These are phyloP conservation scores for Zaprionus capensis DNA, from an alignment of 1,140 invertebrate genomes.

Conservation along the genomic window DNA sequence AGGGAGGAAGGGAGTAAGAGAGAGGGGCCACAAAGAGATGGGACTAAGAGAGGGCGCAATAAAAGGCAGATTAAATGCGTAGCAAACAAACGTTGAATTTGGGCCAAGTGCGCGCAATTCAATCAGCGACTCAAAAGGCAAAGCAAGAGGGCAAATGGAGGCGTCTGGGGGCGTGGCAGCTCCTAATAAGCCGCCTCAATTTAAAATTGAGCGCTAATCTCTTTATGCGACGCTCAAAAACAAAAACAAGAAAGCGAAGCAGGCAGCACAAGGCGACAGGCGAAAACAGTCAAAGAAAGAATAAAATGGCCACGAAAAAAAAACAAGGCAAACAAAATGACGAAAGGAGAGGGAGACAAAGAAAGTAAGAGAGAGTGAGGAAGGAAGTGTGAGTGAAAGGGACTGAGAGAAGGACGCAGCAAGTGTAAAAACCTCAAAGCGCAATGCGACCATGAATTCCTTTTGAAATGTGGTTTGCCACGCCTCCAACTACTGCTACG, in stretches of 20 bases:
- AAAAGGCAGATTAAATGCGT: slow-evolving; percentile 52
- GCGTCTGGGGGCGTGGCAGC: not conserved
- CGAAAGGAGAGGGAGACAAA: not conserved
- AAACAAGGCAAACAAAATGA: not conserved
- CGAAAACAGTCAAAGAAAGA: slow-evolving; percentile 7
- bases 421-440: slow-evolving; percentile 39
- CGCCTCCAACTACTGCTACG: slow-evolving; percentile 28
- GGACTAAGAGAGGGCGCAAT: slow-evolving; percentile 17
- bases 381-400: not conserved
- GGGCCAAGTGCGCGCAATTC: slow-evolving; percentile 45
- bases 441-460: slow-evolving; percentile 34
- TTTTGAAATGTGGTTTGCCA: slow-evolving; percentile 54
- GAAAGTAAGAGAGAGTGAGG: not conserved
- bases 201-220: slow-evolving; percentile 57
- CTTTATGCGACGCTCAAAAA: slow-evolving; percentile 40
- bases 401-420: not conserved
- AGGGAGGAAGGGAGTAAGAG: not conserved
- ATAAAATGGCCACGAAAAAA: not conserved
- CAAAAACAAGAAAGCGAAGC: slow-evolving; percentile 4
- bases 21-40: not conserved
- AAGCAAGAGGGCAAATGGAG: not conserved
- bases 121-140: slow-evolving; percentile 21
- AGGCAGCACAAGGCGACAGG: not conserved
- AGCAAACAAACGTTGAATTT: slow-evolving; percentile 42
- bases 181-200: slow-evolving; percentile 56